Evolutionary conservation across 2,888 invertebrate species (phyloP).

Genomic region (Dryobota labecula): DNA sequence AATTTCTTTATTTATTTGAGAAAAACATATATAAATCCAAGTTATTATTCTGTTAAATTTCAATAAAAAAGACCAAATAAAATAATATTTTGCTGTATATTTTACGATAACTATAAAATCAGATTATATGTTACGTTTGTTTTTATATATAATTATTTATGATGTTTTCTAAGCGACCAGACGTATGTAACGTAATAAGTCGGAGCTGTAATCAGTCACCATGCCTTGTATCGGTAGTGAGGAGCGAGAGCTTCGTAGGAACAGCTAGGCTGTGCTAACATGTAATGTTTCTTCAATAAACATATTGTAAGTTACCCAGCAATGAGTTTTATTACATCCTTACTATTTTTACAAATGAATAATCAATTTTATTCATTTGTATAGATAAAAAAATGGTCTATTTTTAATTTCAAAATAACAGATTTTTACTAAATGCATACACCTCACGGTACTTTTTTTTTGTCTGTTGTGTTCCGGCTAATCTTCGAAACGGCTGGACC

Average conservation of each 20-base stretch:
- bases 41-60: neutral
- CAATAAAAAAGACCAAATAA: neutral
- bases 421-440: too few species aligned
- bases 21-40: neutral
- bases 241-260: constrained; percentile 81
- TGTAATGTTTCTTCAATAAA: constrained; percentile 88
- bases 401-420: too few species aligned
- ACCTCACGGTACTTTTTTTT: too few species aligned
- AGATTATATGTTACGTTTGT: neutral
- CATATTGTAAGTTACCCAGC: constrained; percentile 83
- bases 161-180: constrained; percentile 44
- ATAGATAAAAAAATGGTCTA: too few species aligned
- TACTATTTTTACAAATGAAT: neutral
- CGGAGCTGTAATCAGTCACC: constrained; percentile 73
- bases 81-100: too few species aligned
- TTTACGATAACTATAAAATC: neutral
- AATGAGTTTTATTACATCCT: constrained; percentile 65
- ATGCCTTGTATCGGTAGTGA: constrained; percentile 81
- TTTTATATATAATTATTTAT: neutral
- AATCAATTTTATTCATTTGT: too few species aligned
- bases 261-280: constrained; percentile 88
- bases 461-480: too few species aligned
- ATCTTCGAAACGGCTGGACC: too few species aligned
- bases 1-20: neutral
- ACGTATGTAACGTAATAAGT: constrained; percentile 52